phyloP scores from a whole-genome alignment of 2,113 vertebrate species.

The Hippotragus niger region DNA sequence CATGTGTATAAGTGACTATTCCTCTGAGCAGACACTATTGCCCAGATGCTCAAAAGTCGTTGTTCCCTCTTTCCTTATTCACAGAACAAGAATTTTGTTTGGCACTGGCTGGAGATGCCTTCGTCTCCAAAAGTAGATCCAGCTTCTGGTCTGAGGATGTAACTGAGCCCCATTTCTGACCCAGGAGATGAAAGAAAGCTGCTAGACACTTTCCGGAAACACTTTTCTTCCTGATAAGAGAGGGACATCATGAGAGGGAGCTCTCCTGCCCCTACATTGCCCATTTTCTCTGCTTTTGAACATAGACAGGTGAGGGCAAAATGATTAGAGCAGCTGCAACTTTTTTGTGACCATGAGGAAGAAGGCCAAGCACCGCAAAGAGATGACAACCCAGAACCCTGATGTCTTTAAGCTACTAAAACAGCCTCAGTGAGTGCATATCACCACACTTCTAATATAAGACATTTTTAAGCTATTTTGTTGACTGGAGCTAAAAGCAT shows the following conservation, averaged over 20 bases:
- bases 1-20: background rate
- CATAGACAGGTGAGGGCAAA: background rate
- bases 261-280: background rate
- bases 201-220: background rate
- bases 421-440: background rate
- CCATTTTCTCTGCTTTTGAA: background rate
- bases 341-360: background rate
- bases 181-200: background rate
- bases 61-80: background rate
- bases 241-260: background rate
- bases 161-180: background rate
- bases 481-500: background rate
- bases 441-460: background rate
- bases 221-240: background rate
- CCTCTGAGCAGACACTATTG: background rate
- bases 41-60: background rate
- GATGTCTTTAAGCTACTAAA: background rate
- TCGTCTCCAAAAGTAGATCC: background rate
- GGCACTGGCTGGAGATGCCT: background rate
- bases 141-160: background rate
- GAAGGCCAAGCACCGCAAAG: background rate
- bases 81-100: background rate
- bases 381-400: background rate
- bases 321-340: background rate
- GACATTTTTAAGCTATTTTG: background rate